phyloP scores from a whole-genome alignment of 2,113 vertebrate species.

The Catharus minimus region DNA sequence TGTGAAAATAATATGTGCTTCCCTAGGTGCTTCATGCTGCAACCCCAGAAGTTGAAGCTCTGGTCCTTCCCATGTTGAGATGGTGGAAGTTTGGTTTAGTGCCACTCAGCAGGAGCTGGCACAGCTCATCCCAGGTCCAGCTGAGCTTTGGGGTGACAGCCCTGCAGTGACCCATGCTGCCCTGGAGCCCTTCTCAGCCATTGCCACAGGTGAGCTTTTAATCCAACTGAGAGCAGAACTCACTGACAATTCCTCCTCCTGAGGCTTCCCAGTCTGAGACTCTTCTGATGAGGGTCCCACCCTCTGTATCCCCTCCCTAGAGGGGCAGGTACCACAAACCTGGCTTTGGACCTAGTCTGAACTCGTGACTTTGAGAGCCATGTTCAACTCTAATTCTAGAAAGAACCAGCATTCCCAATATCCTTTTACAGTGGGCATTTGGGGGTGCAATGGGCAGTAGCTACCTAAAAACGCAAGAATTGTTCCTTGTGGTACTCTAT shows the following conservation, averaged over 20 bases:
- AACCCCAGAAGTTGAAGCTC: conserved; percentile 11
- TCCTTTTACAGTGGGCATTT: neutral
- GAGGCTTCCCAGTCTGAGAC: neutral
- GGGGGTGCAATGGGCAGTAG: neutral
- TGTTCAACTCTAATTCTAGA: accelerated
- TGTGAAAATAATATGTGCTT: conserved; percentile 59
- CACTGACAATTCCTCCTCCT: neutral
- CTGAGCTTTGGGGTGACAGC: neutral
- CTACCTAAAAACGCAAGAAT: neutral
- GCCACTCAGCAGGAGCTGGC: neutral
- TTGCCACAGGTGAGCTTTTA: neutral
- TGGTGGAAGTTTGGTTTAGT: neutral
- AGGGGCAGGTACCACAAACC: neutral
- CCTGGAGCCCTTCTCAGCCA: neutral
- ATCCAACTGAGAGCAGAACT: neutral
- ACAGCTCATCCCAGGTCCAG: neutral
- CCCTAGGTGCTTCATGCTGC: conserved; percentile 3
- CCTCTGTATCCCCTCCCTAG: neutral
- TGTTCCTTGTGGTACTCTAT: neutral
- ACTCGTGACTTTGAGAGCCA: neutral
- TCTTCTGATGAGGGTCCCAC: accelerated
- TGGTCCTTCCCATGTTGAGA: neutral
- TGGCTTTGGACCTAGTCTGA: neutral
- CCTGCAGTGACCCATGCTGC: neutral
- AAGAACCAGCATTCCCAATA: neutral